Evolutionary conservation across 2,797 vertebrate species (phyloP), one percentile per base, ranked within the genome.

Genomic region (Florisuga fusca): DNA sequence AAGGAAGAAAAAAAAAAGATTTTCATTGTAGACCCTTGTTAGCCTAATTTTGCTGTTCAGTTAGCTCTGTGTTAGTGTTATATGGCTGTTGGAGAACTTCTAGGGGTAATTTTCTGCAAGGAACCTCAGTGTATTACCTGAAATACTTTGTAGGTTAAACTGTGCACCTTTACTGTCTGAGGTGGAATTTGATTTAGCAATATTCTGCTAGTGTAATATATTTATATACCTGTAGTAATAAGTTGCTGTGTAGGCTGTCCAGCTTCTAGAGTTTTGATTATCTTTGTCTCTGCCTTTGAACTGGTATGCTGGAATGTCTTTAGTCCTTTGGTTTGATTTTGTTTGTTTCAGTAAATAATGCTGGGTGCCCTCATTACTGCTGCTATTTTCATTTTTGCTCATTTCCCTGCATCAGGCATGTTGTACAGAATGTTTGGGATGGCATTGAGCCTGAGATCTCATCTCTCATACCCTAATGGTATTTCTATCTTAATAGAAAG

Each of bases 21-120:
- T 73, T 85, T 85, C 83, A 45, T 25, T 55, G 23, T 69, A 4
- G 43, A 29, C 17, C 72, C 25, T 48, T 86, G 54, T 64, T 89
- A 29, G 45, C 13, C 17, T 69, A 26, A 61, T 72, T 68, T 54
- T 78, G 9, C 19, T 66, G 0, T 59, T 0, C 0, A 36, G 27
- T 58, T 84, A 63, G 46, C 22, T 68, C 10, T 45, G 18, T 29
- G 12, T 75, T 75, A 38, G 25, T 68, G 22, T 29, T 76, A 9
- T 57, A 34, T 79, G 38, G 15, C 55, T 79, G 80, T 81, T 92
- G 61, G 63, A 79, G 38, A 75, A 33, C 34, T 87, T 62, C 51
- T 29, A 26, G 25, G 12, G 18, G n/a, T 76, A 2, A 15, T 59
- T 85, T 64, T 87, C 51, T 90, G 10, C 8, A 7, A 63, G 68